These are phyloP conservation scores for Listronotus bonariensis DNA, from an alignment of 1,140 invertebrate species.

Conservation along the genomic window DNA sequence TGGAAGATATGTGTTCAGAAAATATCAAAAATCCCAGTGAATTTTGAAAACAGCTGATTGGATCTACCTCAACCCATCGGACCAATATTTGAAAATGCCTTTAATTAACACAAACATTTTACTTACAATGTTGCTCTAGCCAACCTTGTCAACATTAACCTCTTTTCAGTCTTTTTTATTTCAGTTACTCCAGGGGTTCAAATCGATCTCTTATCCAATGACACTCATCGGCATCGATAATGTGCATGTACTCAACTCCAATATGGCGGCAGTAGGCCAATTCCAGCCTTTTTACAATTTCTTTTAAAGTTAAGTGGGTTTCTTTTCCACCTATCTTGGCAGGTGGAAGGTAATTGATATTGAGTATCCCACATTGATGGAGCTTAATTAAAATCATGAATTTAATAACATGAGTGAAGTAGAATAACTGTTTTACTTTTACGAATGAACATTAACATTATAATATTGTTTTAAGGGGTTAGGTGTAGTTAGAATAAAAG, in stretches of 20 bases:
- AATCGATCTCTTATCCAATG: slow-evolving; percentile 97
- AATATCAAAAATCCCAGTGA: too few species aligned
- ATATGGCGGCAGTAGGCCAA: slow-evolving; percentile 84
- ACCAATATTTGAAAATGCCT: too few species aligned
- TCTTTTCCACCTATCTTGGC: slow-evolving; percentile 96
- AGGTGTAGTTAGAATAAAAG: too few species aligned
- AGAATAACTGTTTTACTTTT: too few species aligned
- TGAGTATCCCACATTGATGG: slow-evolving; percentile 94
- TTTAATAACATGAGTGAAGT: too few species aligned
- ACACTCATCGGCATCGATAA: slow-evolving; percentile 94
- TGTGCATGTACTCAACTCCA: slow-evolving; percentile 98
- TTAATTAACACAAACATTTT: background rate
- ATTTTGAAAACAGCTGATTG: too few species aligned
- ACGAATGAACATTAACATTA: too few species aligned
- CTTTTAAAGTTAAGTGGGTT: slow-evolving; percentile 82
- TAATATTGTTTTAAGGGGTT: too few species aligned
- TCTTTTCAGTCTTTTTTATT: slow-evolving; percentile 86
- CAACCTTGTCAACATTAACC: slow-evolving; percentile 82
- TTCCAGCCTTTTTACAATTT: slow-evolving; percentile 91
- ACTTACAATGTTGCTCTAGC: slow-evolving; percentile 69
- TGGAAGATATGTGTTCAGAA: too few species aligned
- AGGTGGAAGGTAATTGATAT: slow-evolving; percentile 94
- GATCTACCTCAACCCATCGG: too few species aligned
- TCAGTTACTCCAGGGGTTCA: slow-evolving; percentile 92
- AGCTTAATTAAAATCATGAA: slow-evolving; percentile 62